Conservation (phyloP, 2,113 vertebrate genomes). For the Hassar affinis region DNA sequence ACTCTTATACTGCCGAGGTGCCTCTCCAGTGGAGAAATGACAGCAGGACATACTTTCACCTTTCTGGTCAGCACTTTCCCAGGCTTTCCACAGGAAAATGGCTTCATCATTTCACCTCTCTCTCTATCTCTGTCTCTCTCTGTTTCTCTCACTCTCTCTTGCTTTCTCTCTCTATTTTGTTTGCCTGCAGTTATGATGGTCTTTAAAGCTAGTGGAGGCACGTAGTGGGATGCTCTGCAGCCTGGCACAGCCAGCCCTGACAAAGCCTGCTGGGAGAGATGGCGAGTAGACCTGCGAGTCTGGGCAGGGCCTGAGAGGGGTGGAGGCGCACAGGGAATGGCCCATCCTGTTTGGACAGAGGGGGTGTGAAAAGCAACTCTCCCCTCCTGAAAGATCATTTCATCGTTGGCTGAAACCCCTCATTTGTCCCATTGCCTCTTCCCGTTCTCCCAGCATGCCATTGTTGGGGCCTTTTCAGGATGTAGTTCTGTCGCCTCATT, state of each 20-base stretch:
- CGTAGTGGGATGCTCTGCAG: slow-evolving; percentile 68
- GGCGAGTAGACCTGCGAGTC: slow-evolving; percentile 75
- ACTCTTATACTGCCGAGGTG: slow-evolving; percentile 68
- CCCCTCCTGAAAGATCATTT: slow-evolving; percentile 62
- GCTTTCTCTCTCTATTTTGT: slow-evolving; percentile 46
- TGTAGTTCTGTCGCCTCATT: slow-evolving; percentile 56
- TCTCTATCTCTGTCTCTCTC: slow-evolving; percentile 32
- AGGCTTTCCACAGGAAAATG: slow-evolving; percentile 68
- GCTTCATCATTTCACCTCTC: slow-evolving; percentile 20
- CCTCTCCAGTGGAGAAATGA: slow-evolving; percentile 71
- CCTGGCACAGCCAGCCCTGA: slow-evolving; percentile 75
- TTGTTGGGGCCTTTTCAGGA: slow-evolving; percentile 26
- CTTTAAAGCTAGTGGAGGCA: slow-evolving; percentile 65
- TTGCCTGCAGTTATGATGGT: slow-evolving; percentile 45
- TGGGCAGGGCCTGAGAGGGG: slow-evolving; percentile 70
- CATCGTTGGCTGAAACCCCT: slow-evolving; percentile 60
- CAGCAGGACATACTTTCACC: slow-evolving; percentile 75
- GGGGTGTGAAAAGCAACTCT: slow-evolving; percentile 68
- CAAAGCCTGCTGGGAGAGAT: slow-evolving; percentile 79
- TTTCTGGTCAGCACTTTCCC: slow-evolving; percentile 80
- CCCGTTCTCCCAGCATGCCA: slow-evolving; percentile 30
- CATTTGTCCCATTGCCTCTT: slow-evolving; percentile 57
- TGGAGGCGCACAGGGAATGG: slow-evolving; percentile 63
- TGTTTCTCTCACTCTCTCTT: slow-evolving; percentile 51
- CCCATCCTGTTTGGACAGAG: slow-evolving; percentile 64